Conservation (phyloP, 92 coral and sea anemone species). For the Phenganax subtilis region DNA sequence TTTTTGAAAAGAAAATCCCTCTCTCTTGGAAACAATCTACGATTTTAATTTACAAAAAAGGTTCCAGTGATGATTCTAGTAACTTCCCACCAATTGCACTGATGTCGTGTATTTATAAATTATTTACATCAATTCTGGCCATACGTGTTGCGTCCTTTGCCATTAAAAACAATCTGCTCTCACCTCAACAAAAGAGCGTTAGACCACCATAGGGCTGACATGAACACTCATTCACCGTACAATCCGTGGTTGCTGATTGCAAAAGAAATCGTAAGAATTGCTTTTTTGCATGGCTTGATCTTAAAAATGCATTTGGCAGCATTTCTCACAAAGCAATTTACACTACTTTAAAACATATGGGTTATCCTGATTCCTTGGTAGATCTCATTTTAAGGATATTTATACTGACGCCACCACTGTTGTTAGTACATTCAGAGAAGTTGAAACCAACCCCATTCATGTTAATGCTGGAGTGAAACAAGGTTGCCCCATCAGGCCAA, state of each 20-base stretch:
- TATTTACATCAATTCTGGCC: not conserved
- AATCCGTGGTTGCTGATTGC: not conserved
- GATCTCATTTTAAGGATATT: not conserved
- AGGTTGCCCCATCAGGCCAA: not conserved
- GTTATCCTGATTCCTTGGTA: not conserved
- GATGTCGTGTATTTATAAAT: slow-evolving; percentile 25
- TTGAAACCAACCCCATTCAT: not conserved
- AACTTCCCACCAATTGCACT: slow-evolving; percentile 23
- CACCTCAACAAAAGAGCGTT: slow-evolving; percentile 5
- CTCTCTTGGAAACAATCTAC: not conserved
- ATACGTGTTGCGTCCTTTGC: not conserved
- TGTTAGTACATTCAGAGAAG: not conserved
- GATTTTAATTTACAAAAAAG: slow-evolving; percentile 18
- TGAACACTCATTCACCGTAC: slow-evolving; percentile 9
- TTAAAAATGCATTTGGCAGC: slow-evolving; percentile 19
- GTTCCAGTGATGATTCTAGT: not conserved
- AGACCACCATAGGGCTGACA: slow-evolving; percentile 6
- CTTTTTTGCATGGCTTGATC: slow-evolving; percentile 16
- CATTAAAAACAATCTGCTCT: not conserved
- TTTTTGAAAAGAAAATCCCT: not conserved
- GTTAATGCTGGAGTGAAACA: not conserved
- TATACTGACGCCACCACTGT: slow-evolving; percentile 1
- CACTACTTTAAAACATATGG: not conserved
- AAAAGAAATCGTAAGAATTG: not conserved
- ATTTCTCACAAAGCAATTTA: not conserved